These are phyloP conservation scores for Drosophila ercepeae DNA, from an alignment of 1,140 invertebrate genomes.

Conservation along the genomic window DNA sequence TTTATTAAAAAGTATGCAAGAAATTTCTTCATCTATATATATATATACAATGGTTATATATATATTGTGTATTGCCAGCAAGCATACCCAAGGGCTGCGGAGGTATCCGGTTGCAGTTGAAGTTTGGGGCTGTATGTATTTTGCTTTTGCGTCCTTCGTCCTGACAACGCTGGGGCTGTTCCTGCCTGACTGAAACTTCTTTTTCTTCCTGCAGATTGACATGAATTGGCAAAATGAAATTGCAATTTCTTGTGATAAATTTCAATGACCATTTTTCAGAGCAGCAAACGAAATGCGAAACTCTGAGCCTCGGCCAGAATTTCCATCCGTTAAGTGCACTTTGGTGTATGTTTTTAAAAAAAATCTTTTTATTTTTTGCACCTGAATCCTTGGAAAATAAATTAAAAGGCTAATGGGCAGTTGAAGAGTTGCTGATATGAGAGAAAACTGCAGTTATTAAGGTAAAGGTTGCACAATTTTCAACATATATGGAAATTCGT, in stretches of 20 bases:
- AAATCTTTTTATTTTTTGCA: slow-evolving; percentile 14
- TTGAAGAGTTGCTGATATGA: too few species aligned
- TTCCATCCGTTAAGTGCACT: slow-evolving; percentile 64
- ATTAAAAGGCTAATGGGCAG: background rate
- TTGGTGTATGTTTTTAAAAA: slow-evolving; percentile 43
- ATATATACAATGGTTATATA: background rate
- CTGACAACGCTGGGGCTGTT: slow-evolving; percentile 7
- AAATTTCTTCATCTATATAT: slow-evolving; percentile 61
- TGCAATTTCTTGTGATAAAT: slow-evolving; percentile 80
- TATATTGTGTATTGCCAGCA: slow-evolving; percentile 3
- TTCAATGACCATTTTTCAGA: slow-evolving; percentile 63
- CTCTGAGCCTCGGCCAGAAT: slow-evolving; percentile 27
- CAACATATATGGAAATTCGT: too few species aligned
- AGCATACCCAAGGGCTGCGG: slow-evolving; percentile 19
- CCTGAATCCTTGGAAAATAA: slow-evolving; percentile 23
- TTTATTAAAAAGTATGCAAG: slow-evolving; percentile 79
- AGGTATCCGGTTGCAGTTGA: slow-evolving; percentile 31
- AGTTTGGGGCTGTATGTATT: slow-evolving; percentile 8
- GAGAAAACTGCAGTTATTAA: too few species aligned
- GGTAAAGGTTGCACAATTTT: too few species aligned
- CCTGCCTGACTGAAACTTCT: background rate
- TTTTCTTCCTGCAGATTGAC: slow-evolving; percentile 55
- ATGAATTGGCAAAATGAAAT: slow-evolving; percentile 76
- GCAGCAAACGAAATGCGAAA: slow-evolving; percentile 45
- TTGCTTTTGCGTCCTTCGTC: background rate